Evolutionary conservation across 2,888 invertebrate genomes (phyloP).

Genomic region (Ophion obscuratus): DNA sequence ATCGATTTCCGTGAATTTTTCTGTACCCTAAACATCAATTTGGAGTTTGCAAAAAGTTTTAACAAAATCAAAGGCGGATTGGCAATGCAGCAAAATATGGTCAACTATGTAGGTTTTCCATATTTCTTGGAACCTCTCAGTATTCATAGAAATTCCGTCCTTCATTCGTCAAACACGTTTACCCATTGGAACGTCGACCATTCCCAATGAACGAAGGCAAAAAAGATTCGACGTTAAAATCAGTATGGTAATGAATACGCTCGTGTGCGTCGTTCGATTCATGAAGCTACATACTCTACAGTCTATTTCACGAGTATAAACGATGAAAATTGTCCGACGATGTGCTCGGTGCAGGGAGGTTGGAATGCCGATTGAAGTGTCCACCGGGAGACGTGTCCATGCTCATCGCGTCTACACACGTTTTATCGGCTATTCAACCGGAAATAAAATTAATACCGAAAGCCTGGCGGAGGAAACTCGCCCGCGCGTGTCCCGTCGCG

Average conservation of each 20-base stretch:
- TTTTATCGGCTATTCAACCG: slow-evolving; percentile 54
- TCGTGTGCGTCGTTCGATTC: slow-evolving; percentile 35
- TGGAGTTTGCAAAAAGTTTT: too few relatives aligned
- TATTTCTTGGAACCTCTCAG: neutral
- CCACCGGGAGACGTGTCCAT: neutral
- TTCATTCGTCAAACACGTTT: neutral
- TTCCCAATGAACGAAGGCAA: slow-evolving; percentile 13
- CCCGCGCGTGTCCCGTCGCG: neutral
- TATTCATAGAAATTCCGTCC: neutral
- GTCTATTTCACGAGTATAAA: slow-evolving; percentile 17
- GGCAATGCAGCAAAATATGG: too few relatives aligned
- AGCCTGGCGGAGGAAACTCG: slow-evolving; percentile 25
- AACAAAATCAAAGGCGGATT: too few relatives aligned
- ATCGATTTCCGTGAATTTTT: too few relatives aligned
- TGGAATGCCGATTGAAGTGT: slow-evolving; percentile 28
- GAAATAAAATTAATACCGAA: slow-evolving; percentile 56
- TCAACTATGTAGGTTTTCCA: neutral
- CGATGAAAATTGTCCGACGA: slow-evolving; percentile 35
- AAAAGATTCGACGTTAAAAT: slow-evolving; percentile 34
- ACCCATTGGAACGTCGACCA: neutral
- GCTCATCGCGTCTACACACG: slow-evolving; percentile 38
- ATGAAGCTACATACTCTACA: slow-evolving; percentile 30
- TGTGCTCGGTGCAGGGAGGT: slow-evolving; percentile 17
- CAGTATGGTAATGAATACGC: slow-evolving; percentile 56
- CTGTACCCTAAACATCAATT: too few relatives aligned